These are phyloP conservation scores for Hippocampus abdominalis DNA, from an alignment of 2,113 vertebrate genomes.

Conservation along the genomic window DNA sequence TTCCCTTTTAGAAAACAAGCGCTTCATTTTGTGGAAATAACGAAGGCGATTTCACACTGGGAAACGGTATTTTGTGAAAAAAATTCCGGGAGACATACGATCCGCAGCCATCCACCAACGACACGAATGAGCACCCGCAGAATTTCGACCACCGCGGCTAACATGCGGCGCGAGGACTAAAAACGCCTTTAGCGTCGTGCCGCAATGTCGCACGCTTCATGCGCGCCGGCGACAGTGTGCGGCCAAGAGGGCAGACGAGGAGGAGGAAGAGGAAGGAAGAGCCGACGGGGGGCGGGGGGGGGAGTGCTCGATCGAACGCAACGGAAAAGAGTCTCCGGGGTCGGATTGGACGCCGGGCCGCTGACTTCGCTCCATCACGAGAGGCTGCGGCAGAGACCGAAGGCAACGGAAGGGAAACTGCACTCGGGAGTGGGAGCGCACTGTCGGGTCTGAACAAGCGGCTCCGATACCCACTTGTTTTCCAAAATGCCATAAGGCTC, in stretches of 20 bases:
- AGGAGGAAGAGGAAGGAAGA: slow-evolving; percentile 4
- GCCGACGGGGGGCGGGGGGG: slow-evolving; percentile 4
- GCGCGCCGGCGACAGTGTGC: not conserved
- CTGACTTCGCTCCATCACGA: not conserved
- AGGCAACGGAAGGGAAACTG: not conserved
- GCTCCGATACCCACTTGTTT: not conserved
- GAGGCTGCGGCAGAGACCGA: not conserved
- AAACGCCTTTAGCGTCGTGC: not conserved
- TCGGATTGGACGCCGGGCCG: not conserved
- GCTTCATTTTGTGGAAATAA: too few species aligned
- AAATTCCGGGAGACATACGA: too few species aligned
- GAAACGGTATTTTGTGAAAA: too few species aligned
- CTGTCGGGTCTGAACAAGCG: not conserved
- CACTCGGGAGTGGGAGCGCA: not conserved
- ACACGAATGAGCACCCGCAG: not conserved
- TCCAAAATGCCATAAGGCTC: not conserved
- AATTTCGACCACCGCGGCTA: not conserved
- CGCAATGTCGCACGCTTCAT: slow-evolving; percentile 1
- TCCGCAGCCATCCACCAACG: not conserved
- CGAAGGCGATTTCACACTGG: too few species aligned
- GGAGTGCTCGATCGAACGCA: slow-evolving; percentile 10
- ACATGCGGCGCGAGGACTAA: not conserved
- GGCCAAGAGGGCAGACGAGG: not conserved
- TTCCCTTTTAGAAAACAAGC: too few species aligned
- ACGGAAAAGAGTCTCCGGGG: not conserved